Percentiles rank a stretch among this genome's conserved stretches.
phyloP scores from a whole-genome alignment of 2,113 vertebrate genomes.

The Coregonus clupeaformis region DNA sequence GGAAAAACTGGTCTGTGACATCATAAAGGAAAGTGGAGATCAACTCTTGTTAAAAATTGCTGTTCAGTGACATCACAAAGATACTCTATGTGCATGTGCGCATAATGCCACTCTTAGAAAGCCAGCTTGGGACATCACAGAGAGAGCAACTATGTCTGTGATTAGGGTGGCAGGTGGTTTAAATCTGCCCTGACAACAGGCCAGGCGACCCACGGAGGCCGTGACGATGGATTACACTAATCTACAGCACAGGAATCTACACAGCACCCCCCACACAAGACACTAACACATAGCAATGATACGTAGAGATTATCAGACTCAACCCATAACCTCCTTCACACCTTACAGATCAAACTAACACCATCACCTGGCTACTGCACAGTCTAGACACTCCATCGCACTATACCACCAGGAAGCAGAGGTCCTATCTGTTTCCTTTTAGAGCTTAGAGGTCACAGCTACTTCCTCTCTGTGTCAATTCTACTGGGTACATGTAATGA shows the following conservation, averaged over 20 bases:
- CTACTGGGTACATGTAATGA: not conserved
- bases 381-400: no score
- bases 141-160: not conserved
- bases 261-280: not conserved
- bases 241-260: not conserved
- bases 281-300: not conserved
- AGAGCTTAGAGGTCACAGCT: not conserved
- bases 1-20: not conserved
- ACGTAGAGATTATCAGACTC: not conserved
- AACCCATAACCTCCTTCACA: no score
- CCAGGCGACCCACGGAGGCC: constrained; percentile 17
- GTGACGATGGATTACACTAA: constrained; percentile 28
- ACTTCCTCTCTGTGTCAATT: not conserved
- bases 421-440: no score
- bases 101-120: not conserved
- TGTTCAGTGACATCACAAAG: not conserved
- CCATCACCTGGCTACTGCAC: no score
- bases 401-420: no score
- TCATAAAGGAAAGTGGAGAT: not conserved
- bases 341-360: no score
- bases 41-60: no score
- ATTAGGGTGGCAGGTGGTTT: constrained; percentile 34
- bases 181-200: constrained; percentile 31
- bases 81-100: not conserved
- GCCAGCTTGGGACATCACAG: constrained; percentile 15